These are phyloP conservation scores for Eurytoma californica DNA, from an alignment of 2,888 invertebrate species.

Conservation along the genomic window DNA sequence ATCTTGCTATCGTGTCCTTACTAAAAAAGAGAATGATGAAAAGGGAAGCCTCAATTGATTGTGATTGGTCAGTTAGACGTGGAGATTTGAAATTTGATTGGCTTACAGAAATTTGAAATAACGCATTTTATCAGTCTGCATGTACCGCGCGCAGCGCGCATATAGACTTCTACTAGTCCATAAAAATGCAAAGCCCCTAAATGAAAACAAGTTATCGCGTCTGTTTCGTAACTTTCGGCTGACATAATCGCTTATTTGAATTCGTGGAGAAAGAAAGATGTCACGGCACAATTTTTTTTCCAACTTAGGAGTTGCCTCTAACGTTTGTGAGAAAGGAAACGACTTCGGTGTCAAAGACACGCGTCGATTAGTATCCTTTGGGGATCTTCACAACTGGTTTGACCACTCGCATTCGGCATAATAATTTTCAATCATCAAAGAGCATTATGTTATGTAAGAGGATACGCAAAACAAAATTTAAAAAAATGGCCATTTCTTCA, in stretches of 20 bases:
- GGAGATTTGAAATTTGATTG: no score
- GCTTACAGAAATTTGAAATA: no score
- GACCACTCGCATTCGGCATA: conserved; percentile 13
- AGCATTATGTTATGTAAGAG: conserved; percentile 23
- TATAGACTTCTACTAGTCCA: no score
- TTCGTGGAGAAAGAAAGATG: conserved; percentile 20
- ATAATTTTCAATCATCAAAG: conserved; percentile 25
- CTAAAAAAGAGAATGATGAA: no score
- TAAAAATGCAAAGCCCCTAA: conserved; percentile 22
- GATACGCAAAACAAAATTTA: not conserved
- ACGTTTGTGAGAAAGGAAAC: conserved; percentile 19
- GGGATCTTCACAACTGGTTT: conserved; percentile 23
- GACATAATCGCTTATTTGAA: conserved; percentile 32
- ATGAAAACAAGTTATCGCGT: conserved; percentile 3
- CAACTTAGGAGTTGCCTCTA: not conserved
- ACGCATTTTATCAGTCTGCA: no score
- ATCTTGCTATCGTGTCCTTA: no score
- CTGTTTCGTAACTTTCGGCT: conserved; percentile 33
- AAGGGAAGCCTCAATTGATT: no score
- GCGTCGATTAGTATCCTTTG: conserved; percentile 16
- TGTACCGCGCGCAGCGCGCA: no score
- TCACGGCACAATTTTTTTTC: conserved; percentile 10
- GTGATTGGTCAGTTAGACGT: no score
- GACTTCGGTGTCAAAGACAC: not conserved
- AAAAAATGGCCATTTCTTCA: no score